phyloP scores from a whole-genome alignment of 2,797 vertebrate genomes.

The Myotis planiceps region DNA sequence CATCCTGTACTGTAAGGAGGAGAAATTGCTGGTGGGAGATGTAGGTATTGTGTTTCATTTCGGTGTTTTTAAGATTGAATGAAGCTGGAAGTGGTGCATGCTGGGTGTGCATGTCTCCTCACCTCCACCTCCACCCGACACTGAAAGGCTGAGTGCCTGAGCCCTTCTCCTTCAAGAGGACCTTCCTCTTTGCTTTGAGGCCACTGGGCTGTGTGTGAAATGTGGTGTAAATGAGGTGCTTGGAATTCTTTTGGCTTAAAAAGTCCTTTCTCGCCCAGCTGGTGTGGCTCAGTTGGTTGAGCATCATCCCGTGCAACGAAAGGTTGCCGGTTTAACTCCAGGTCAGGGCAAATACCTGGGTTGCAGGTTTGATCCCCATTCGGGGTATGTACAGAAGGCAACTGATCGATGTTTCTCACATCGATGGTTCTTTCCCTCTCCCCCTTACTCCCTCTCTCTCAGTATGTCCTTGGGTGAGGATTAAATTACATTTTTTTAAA shows the following conservation, averaged over 20 bases:
- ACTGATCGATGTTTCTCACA: not conserved
- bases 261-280: not conserved
- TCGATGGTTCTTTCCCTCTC: not conserved
- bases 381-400: not conserved
- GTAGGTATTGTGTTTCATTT: not conserved
- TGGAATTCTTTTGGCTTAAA: slow-evolving; percentile 18
- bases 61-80: not conserved
- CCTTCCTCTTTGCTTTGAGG: not conserved
- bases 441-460: not conserved
- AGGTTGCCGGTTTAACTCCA: not conserved
- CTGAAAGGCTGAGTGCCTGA: not conserved
- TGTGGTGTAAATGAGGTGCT: not conserved
- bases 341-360: not conserved
- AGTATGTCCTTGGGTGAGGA: not conserved
- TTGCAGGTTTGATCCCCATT: not conserved
- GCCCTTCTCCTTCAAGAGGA: not conserved
- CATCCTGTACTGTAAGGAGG: not conserved
- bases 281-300: not conserved
- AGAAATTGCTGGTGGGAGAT: not conserved
- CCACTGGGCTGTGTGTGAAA: not conserved
- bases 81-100: not conserved
- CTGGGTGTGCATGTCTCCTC: not conserved
- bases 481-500: not conserved
- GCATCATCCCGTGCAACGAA: not conserved
- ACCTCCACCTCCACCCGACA: not conserved